Evolutionary conservation across 2,888 invertebrate genomes (phyloP), one percentile per base, ranked within the genome.

Genomic region (Bunonema sp.): DNA sequence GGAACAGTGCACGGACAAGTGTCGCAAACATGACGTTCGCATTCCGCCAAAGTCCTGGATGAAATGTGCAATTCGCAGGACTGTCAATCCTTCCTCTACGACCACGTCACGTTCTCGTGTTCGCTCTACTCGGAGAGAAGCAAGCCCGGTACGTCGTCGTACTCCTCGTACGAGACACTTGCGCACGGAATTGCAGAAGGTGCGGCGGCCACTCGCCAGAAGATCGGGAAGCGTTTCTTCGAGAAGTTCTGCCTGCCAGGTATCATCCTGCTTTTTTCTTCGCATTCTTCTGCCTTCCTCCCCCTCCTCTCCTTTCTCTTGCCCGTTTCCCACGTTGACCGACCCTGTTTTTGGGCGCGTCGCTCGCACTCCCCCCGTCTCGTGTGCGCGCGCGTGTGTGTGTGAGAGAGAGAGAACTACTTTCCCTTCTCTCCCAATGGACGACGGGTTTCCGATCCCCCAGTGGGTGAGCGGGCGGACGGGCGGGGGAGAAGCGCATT

Each of bases 171-270:
- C 18, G 12, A 31, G n/a, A 30, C 4, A 18, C 20, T 22, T 3
- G 1, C 12, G 3, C 2, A 21, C 1, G 2, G 12, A 26, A n/a
- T 24, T 5, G 2, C 12, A 28, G 28, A 4, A 7, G 20, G 12
- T 31, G 3, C n/a, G 23, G 32, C 31, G 3, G 31, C 24, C 3
- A 26, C 26, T 16, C 35, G 36, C 21, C 19, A 23, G 2, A 15
- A 41, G 2, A 22, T 42, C 4, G 58, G 57, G 34, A 54, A 57
- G 39, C 46, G 60, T 18, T 61, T 53, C 39, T 63, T 61, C 42
- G 67, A 67, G 44, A 67, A 67, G 42, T 55, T 59, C 35, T 67
- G 67, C 39, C 46, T 67, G 5, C 39, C 54, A 19, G 49, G 63
- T 62, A 34, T 42, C n/a, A n/a, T n/a, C n/a, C n/a, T n/a, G n/a